Percentiles rank a stretch among this genome's conserved stretches.
Conservation (phyloP, 2,113 vertebrate species). For the Dinomys branickii region DNA sequence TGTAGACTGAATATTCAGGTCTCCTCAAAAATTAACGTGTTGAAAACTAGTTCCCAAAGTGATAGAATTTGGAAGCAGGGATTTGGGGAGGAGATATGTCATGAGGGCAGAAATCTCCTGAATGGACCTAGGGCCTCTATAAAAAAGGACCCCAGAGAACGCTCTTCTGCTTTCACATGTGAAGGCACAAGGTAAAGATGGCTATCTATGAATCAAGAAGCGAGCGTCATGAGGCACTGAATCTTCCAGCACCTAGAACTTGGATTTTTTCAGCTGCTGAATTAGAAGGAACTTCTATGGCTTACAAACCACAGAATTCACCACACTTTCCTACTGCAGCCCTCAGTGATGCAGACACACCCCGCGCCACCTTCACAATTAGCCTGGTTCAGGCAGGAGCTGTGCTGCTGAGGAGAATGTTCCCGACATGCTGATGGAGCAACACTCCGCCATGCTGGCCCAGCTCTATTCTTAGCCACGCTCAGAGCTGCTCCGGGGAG, state of each 20-base stretch:
- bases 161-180: background rate
- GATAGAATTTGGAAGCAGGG: background rate
- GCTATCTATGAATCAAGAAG: background rate
- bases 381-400: background rate
- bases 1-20: no score
- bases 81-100: background rate
- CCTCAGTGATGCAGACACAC: fast-evolving
- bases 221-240: no score
- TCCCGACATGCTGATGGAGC: background rate
- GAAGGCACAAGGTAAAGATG: background rate
- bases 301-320: fast-evolving
- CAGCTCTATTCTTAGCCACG: conserved; percentile 68
- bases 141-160: background rate
- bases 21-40: no score
- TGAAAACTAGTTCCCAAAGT: background rate
- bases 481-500: conserved; percentile 62
- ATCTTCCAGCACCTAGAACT: background rate
- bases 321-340: background rate
- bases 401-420: background rate
- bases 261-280: background rate
- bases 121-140: background rate
- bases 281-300: background rate
- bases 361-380: background rate
- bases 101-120: background rate
- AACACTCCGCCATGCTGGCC: background rate